Evolutionary conservation across 2,888 invertebrate species (phyloP).

Genomic region (Pristionchus entomophagus): DNA sequence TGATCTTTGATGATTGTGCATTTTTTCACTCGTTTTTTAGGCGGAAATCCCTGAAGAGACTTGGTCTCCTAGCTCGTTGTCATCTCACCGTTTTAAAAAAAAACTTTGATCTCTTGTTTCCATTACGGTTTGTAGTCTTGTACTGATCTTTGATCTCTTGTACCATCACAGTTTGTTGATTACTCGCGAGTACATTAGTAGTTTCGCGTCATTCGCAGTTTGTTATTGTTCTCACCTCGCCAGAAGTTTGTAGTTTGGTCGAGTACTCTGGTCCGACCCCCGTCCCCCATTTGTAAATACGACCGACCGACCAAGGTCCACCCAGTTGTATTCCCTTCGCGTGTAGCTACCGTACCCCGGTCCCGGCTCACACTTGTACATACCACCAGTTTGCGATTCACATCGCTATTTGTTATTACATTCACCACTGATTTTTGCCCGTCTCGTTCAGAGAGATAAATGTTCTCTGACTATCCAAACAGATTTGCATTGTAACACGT

Average conservation of each 20-base stretch:
- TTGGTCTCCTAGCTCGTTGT: too few relatives aligned
- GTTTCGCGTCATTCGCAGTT: background rate
- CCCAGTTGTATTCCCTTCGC: background rate
- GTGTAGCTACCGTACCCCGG: background rate
- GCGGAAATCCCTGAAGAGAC: too few relatives aligned
- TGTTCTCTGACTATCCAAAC: background rate
- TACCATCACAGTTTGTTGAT: background rate
- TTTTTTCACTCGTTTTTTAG: too few relatives aligned
- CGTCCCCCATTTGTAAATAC: background rate
- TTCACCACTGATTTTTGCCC: background rate
- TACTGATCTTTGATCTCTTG: background rate
- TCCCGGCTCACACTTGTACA: too few relatives aligned
- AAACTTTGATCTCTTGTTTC: constrained; percentile 22
- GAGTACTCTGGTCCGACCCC: background rate
- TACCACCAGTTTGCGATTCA: constrained; percentile 21
- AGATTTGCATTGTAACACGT: background rate
- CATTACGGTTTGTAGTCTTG: too few relatives aligned
- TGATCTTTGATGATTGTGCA: too few relatives aligned
- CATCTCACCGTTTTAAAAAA: too few relatives aligned
- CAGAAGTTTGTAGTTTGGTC: background rate
- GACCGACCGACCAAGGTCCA: background rate
- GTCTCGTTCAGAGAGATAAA: background rate
- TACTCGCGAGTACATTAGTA: background rate
- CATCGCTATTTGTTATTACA: constrained; percentile 23
- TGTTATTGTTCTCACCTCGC: background rate